Evolutionary conservation across 2,113 vertebrate genomes (phyloP), one percentile per base, ranked within the genome.

Genomic region (Merops nubicus): DNA sequence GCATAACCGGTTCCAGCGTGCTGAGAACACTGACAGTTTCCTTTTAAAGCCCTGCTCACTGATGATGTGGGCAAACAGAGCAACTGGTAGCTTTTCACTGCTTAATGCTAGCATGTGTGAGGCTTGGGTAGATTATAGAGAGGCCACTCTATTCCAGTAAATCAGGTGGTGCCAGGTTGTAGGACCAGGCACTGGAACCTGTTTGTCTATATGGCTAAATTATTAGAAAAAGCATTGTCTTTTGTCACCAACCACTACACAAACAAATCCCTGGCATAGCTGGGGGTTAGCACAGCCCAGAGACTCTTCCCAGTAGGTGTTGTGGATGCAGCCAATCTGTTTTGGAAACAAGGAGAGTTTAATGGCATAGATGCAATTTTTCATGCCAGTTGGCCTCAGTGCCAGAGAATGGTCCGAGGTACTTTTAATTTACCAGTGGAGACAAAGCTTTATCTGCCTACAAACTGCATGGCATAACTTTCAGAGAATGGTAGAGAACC

Each of bases 21-120:
- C 82, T 73, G 79, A 88, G 79, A 90, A 45, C 34, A 40, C 48
- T 90, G 43, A 77, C 72, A 75, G 86, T 88, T 70, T 93, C 96
- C 85, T 96, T 96, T 96, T 93, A 90, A 96, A 94, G 93, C 54
- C 40, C 69, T 96, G 34, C 51, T 96, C 4, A 9, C 20, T 80
- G 64, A 21, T 77, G 59, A 5, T 54, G 21, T 31, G 38, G 47
- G 38, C 67, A 45, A 68, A 75, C 56, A 72, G 50, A 88, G 14
- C 45, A 94, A 65, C 51, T 54, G 6, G 36, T 75, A 64, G 62
- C 9, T 85, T 93, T 93, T 28, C 12, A 13, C 5, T 74, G 33
- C 45, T 64, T 72, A 56, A 50, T 21, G 9, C 50, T 62, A 47
- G 28, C n/a, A 42, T 31, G 38, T 47, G 21, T 74, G 60, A 88